Evolutionary conservation across 2,113 vertebrate species (phyloP).

Genomic region (Ceuthmochares aereus): DNA sequence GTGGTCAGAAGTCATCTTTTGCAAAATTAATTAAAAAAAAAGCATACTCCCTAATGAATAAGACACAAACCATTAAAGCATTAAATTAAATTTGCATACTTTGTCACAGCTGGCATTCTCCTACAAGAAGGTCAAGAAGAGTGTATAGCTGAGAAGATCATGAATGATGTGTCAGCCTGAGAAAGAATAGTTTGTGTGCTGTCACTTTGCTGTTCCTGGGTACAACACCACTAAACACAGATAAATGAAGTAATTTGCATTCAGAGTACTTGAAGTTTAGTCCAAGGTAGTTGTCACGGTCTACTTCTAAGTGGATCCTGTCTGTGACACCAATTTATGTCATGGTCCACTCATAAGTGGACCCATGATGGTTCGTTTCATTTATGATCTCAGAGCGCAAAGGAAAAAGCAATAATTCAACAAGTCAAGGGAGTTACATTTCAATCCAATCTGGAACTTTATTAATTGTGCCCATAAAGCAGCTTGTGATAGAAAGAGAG

Average conservation of each 20-base stretch:
- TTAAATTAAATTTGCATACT: constrained; percentile 66
- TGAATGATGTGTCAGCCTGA: neutral
- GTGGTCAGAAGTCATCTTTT: constrained; percentile 22
- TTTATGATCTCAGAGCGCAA: too few relatives aligned
- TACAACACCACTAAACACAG: neutral
- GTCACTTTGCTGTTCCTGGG: neutral
- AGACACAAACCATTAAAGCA: constrained; percentile 40
- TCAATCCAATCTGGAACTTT: too few relatives aligned
- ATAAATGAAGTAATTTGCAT: neutral
- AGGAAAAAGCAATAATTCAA: too few relatives aligned
- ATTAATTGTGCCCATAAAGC: too few relatives aligned
- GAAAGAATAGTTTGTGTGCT: neutral
- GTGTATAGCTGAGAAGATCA: neutral
- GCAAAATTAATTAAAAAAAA: constrained; percentile 34
- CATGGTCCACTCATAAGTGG: too few relatives aligned
- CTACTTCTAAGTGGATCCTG: too few relatives aligned
- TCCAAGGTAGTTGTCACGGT: neutral
- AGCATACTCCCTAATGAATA: neutral
- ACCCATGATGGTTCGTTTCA: too few relatives aligned
- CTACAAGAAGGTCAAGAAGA: constrained; percentile 1
- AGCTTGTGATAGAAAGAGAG: too few relatives aligned
- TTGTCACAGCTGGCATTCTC: constrained; percentile 32
- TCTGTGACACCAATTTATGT: too few relatives aligned
- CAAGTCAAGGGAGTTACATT: too few relatives aligned
- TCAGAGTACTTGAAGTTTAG: neutral